Conservation (phyloP, 1,140 invertebrate species). For the Drosophila suzukii region DNA sequence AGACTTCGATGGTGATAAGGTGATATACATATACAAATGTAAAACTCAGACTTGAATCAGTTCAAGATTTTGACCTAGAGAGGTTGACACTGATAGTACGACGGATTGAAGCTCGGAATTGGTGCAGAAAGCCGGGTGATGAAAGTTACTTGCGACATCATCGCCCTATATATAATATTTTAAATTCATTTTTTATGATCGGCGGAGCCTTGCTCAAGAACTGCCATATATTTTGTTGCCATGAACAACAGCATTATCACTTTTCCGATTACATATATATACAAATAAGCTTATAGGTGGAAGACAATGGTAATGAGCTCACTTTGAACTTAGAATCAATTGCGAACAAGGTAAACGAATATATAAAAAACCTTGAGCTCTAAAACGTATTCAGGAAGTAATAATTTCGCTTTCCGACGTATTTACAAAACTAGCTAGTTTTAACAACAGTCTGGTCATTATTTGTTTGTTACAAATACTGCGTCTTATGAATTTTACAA, state of each 20-base stretch:
- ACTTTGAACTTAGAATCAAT: constrained; percentile 42
- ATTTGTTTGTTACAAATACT: neutral
- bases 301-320: constrained; percentile 24
- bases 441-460: constrained; percentile 20
- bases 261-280: constrained; percentile 9
- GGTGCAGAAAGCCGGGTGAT: constrained; percentile 75
- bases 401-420: constrained; percentile 9
- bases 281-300: constrained; percentile 15
- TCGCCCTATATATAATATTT: constrained; percentile 23
- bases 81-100: constrained; percentile 39
- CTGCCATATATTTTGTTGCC: constrained; percentile 41
- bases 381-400: constrained; percentile 29
- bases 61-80: constrained; percentile 77
- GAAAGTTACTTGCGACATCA: constrained; percentile 72
- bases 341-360: constrained; percentile 36
- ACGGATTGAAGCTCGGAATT: constrained; percentile 62
- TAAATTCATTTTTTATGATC: constrained; percentile 4
- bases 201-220: constrained; percentile 49
- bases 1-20: constrained; percentile 26
- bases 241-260: constrained; percentile 23
- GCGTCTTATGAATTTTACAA: neutral
- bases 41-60: constrained; percentile 64
- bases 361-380: constrained; percentile 24
- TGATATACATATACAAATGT: neutral
- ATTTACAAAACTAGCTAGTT: neutral